Evolutionary conservation across 2,888 invertebrate species (phyloP).

Genomic region (Melanophora roralis): DNA sequence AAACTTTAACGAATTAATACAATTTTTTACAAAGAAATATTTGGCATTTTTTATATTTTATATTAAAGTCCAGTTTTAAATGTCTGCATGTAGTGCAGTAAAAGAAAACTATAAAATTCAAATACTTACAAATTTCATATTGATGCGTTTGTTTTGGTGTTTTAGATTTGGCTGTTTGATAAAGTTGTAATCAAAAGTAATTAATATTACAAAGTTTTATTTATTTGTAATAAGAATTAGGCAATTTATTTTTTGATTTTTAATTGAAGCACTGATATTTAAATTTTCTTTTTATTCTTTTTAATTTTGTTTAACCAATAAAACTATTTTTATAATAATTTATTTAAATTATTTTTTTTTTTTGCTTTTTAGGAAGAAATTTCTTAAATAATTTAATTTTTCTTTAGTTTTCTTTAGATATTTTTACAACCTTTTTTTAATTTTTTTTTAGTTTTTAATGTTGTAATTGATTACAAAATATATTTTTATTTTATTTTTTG

Average conservation of each 20-base stretch:
- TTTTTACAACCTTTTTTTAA: neutral
- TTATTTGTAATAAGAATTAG: no score
- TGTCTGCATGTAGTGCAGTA: neutral
- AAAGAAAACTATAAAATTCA: neutral
- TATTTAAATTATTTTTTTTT: conserved; percentile 18
- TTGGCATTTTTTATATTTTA: conserved; percentile 2
- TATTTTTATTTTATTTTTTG: conserved; percentile 26
- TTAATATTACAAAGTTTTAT: conserved; percentile 19
- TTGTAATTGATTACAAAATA: conserved; percentile 53
- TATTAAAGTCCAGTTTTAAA: conserved; percentile 23
- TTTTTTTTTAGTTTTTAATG: conserved; percentile 26
- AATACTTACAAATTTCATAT: conserved; percentile 64
- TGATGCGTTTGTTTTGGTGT: conserved; percentile 29
- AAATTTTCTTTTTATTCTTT: neutral
- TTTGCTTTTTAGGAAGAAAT: neutral
- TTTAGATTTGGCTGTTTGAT: neutral
- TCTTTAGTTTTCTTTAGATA: neutral
- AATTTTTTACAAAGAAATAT: neutral
- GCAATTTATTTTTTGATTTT: no score
- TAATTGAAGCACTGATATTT: neutral
- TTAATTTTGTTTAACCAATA: no score
- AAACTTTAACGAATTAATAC: conserved; percentile 14
- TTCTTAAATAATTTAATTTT: neutral
- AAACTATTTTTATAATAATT: conserved; percentile 15
- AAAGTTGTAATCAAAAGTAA: conserved; percentile 40